Evolutionary conservation across 1,140 invertebrate genomes (phyloP).

Genomic region (Lepidurus arcticus): DNA sequence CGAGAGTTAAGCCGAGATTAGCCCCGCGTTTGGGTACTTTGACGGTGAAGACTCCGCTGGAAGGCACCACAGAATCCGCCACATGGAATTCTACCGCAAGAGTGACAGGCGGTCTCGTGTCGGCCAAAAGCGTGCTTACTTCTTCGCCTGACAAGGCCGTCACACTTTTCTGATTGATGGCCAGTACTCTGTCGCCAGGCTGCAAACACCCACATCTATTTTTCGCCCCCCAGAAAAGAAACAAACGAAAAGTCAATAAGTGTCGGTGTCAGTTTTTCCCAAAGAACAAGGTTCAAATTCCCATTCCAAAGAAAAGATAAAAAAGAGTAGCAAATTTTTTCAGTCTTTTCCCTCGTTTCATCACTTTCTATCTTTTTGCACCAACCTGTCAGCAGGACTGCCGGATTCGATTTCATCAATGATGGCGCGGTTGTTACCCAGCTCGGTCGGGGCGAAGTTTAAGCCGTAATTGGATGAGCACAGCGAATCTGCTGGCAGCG

Average conservation of each 20-base stretch:
- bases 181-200: conserved; percentile 72
- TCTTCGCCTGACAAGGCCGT: conserved; percentile 49
- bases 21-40: conserved; percentile 70
- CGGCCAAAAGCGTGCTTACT: conserved; percentile 47
- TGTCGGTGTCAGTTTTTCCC: neutral
- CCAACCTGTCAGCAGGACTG: conserved; percentile 65
- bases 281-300: neutral
- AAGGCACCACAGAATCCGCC: conserved; percentile 82
- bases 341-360: neutral
- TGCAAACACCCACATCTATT: conserved; percentile 66
- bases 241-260: conserved; percentile 35
- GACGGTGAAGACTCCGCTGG: conserved; percentile 81
- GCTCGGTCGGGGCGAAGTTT: conserved; percentile 40
- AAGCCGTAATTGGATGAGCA: conserved; percentile 45
- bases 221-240: conserved; percentile 12
- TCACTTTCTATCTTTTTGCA: conserved; percentile 10
- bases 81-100: conserved; percentile 83
- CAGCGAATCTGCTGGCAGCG: conserved; percentile 53
- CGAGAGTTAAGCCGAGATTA: conserved; percentile 80
- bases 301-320: conserved; percentile 23
- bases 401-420: conserved; percentile 60
- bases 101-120: conserved; percentile 46
- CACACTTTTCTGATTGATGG: conserved; percentile 62
- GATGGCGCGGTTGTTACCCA: conserved; percentile 44
- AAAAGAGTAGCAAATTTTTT: neutral